Evolutionary conservation across 1,140 invertebrate genomes (phyloP), one percentile per base, ranked within the genome.

Genomic region (Tetramorium simillimum): DNA sequence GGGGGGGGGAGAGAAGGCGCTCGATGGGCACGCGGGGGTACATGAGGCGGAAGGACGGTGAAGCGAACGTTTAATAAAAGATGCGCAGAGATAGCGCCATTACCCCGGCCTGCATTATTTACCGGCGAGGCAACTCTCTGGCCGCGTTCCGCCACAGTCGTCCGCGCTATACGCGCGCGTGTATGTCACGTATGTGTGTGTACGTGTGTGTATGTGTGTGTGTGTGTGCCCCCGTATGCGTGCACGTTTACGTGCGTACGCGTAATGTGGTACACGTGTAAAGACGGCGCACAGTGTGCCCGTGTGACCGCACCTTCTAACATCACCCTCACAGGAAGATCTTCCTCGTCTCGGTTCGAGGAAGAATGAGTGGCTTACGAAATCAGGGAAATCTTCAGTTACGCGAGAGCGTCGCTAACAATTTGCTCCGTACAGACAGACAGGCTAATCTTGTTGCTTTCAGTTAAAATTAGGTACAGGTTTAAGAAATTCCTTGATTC

Each of bases 11-110:
- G 49, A 43, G 49, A 56, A 14, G 14, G 33, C n/a, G 43, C n/a
- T 21, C 56, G 58, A 21, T 28, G 67, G 69, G 77, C 24, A 56
- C 67, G 63, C 21, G 21, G 75, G 46, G 63, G 49, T 51, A 53
- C 62, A n/a, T 58, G 69, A 82, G 49, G 12, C 10, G 73, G 76
- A 70, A 78, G 76, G 88, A 65, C 77, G 86, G 86, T 82, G 88
- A 90, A 92, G 93, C 91, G 92, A 94, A 92, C 93, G 94, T 95
- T 95, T 95, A 95, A 95, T 95, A 95, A 95, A 95, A 95, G 95
- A 95, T 95, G 94, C 93, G 95, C 95, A 95, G 94, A 95, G 95
- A 95, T 95, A 95, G 94, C 95, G 94, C 95, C 95, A 95, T 95
- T 95, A 95, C 94, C 94, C 94, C 93, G 94, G 92, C 91, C 90